A percentile compares a stretch with the other conserved stretches of the same genome.
phyloP scores from a whole-genome alignment of 2,797 vertebrate genomes.

The Anabas testudineus region DNA sequence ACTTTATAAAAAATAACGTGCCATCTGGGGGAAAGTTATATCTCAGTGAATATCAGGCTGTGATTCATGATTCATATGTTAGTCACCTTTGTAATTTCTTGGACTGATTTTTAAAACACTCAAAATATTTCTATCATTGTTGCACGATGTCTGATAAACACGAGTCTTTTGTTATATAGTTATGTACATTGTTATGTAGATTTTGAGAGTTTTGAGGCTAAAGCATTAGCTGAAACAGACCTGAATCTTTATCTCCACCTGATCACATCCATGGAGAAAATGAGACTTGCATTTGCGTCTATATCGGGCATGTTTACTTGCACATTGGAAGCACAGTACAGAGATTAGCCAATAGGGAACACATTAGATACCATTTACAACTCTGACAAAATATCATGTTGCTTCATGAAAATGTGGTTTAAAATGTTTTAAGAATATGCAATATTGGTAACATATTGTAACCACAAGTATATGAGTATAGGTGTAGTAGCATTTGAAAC shows the following conservation, averaged over 20 bases:
- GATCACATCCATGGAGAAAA: neutral
- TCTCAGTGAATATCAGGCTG: slow-evolving; percentile 9
- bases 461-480: too few relatives aligned
- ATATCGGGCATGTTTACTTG: too few relatives aligned
- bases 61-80: neutral
- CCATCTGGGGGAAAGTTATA: neutral
- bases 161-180: neutral
- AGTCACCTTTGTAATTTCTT: slow-evolving; percentile 2
- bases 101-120: neutral
- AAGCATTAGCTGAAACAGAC: neutral
- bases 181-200: too few relatives aligned
- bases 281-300: too few relatives aligned
- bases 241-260: neutral
- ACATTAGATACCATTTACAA: too few relatives aligned
- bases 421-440: too few relatives aligned
- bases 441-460: too few relatives aligned
- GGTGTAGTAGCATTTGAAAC: too few relatives aligned
- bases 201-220: neutral
- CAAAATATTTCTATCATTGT: neutral
- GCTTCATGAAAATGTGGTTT: too few relatives aligned
- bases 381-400: too few relatives aligned
- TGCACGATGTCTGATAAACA: neutral
- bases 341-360: too few relatives aligned
- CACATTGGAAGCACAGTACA: too few relatives aligned
- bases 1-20: neutral